Conservation (phyloP, 2,888 invertebrate genomes). For the Xanthorhoe spadicearia region DNA sequence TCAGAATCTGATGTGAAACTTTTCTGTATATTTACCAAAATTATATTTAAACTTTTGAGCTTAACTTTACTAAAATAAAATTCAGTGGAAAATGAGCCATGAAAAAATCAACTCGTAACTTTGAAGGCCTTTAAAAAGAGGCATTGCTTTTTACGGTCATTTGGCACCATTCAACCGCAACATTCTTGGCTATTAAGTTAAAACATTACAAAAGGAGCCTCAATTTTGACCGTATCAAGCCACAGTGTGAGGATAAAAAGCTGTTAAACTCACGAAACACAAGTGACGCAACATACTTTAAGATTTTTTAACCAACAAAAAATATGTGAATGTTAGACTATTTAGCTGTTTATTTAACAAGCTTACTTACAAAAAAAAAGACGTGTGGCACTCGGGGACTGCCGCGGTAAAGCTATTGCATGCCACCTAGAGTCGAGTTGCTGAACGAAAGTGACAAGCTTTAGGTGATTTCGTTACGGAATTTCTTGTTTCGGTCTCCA, state of each 20-base stretch:
- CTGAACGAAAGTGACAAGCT: no score
- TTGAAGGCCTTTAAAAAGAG: conserved; percentile 19
- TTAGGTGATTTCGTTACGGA: no score
- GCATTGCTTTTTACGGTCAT: conserved; percentile 27
- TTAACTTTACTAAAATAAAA: background rate
- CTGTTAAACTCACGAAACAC: background rate
- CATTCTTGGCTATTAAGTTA: conserved; percentile 27
- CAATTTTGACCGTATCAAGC: conserved; percentile 26
- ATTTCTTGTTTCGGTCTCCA: no score
- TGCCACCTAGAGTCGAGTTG: no score
- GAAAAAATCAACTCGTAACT: conserved; percentile 16
- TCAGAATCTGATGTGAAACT: background rate
- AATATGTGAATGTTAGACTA: no score
- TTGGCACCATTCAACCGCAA: conserved; percentile 22
- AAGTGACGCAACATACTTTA: no score
- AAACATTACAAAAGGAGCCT: conserved; percentile 32
- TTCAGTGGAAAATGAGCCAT: conserved; percentile 10
- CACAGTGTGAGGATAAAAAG: conserved; percentile 2
- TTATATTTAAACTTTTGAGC: background rate
- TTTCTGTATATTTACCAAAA: background rate
- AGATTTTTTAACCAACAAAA: no score
- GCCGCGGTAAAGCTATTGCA: no score
- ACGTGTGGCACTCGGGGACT: no score
- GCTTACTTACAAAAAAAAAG: no score
- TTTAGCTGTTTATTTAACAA: no score